Evolutionary conservation across 1,140 invertebrate genomes (phyloP), one percentile per base, ranked within the genome.

Genomic region (Nasonia giraulti): DNA sequence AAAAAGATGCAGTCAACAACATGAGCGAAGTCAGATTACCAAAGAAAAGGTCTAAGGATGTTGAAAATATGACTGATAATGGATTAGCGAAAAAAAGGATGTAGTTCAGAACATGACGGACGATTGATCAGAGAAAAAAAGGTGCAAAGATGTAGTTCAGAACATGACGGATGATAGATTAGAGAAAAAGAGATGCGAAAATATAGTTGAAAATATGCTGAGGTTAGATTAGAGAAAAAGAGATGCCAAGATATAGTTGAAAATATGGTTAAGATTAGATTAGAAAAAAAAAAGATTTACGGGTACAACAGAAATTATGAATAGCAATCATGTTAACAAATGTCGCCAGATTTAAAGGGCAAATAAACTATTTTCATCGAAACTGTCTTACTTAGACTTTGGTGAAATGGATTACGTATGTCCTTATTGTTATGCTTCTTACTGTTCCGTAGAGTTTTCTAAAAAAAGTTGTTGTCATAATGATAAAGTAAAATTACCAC

Each of bases 391-490:
- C 73, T 27, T 69, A 37, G 81, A 83, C 83, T 75, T 73, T 74
- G 76, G 75, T 31, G 66, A 73, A 69, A 86, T 83, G 47, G 76
- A 83, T 55, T 78, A 83, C n/a, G 44, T 55, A 23, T 86, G 76
- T 80, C 4, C 2, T 23, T 40, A 86, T 80, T 86, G 85, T 83
- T 1, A 17, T 31, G 81, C 47, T 33, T 44, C n/a, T 0, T 86
- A 74, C 73, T 83, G 80, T 0, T 33, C 5, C 33, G 33, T 33
- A n/a, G n/a, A 33, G 33, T 33, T 33, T 33, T 33, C 33, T 33
- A 2, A 33, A 5, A 33, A 33, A 33, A 33, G 33, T 33, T 33
- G 5, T 33, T 33, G 33, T 33, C 33, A 33, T 33, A 33, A 33
- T 33, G 33, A 1, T 33, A 33, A 33, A 33, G 33, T 33, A 33